Evolutionary conservation across 2,797 vertebrate genomes (phyloP), one percentile per base, ranked within the genome.

Genomic region (Oryzias sinensis): DNA sequence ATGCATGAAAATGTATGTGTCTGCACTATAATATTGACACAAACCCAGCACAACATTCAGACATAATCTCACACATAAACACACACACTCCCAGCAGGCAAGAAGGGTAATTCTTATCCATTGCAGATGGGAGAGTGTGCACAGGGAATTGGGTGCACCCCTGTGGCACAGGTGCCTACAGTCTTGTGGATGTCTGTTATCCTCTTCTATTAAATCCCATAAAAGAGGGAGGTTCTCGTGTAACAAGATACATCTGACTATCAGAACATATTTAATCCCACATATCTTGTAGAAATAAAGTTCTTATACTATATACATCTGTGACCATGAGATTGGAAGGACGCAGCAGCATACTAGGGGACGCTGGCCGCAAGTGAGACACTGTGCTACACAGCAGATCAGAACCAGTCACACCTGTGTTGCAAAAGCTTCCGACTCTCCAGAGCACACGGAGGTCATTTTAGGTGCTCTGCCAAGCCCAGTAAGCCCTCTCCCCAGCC

Each of bases 341-440:
- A 85, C 83, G 41, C 68, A 72, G 77, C 81, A 72, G 58, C 57
- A 59, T 86, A 86, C 87, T 82, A 88, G 82, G 81, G 48, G 70
- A 52, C 54, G 54, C 87, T 81, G 77, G 80, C 85, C 87, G 76
- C 80, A 73, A 83, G 79, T 49, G 75, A 78, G 77, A 64, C 66
- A n/a, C 79, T 70, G 73, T 74, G 63, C 60, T 72, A 64, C 65
- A 72, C 79, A 65, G 72, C 77, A 76, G 75, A 77, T 76, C 62
- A 25, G 63, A 82, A 70, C 82, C 82, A 86, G 72, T 59, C 79
- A 76, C 90, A 90, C 85, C 84, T 89, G 84, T 73, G 78, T 76
- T 80, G 68, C 76, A 65, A 37, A 63, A 77, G 62, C 62, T 51
- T 68, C 68, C n/a, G 49, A 29, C 68, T 85, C 84, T 86, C 74